Conservation (phyloP, 2,888 invertebrate species). For the Nemoura dubitans region DNA sequence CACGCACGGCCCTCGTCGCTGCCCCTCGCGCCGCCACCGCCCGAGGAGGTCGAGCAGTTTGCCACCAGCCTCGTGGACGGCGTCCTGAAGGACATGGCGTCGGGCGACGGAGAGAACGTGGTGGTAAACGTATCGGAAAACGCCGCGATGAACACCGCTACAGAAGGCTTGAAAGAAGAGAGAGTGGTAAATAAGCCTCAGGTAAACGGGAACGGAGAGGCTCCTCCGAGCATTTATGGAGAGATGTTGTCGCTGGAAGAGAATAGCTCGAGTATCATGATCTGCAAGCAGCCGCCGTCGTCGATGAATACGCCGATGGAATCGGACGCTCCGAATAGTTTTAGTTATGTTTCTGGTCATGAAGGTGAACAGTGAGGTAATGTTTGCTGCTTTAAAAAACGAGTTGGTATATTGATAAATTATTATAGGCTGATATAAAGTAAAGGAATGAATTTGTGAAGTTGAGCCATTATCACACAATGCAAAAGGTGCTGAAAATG, state of each 20-base stretch:
- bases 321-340: conserved; percentile 41
- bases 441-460: not conserved
- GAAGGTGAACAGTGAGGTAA: not conserved
- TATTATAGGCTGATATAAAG: too few species aligned
- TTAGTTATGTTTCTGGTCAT: not conserved
- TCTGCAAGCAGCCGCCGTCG: conserved; percentile 45
- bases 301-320: conserved; percentile 42
- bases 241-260: conserved; percentile 39
- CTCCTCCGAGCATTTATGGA: not conserved
- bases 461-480: not conserved
- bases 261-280: conserved; percentile 43
- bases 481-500: not conserved
- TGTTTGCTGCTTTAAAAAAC: not conserved
- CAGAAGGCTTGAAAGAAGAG: not conserved
- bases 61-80: conserved; percentile 61
- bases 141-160: not conserved
- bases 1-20: conserved; percentile 47
- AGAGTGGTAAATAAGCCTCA: too few species aligned
- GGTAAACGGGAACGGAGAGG: conserved; percentile 24
- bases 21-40: conserved; percentile 59
- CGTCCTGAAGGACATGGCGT: conserved; percentile 54
- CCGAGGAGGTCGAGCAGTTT: conserved; percentile 65
- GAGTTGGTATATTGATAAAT: too few species aligned
- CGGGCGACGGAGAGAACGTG: not conserved
- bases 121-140: not conserved